Evolutionary conservation across 2,797 vertebrate genomes (phyloP), one percentile per base, ranked within the genome.

Genomic region (Myotis vivesi): DNA sequence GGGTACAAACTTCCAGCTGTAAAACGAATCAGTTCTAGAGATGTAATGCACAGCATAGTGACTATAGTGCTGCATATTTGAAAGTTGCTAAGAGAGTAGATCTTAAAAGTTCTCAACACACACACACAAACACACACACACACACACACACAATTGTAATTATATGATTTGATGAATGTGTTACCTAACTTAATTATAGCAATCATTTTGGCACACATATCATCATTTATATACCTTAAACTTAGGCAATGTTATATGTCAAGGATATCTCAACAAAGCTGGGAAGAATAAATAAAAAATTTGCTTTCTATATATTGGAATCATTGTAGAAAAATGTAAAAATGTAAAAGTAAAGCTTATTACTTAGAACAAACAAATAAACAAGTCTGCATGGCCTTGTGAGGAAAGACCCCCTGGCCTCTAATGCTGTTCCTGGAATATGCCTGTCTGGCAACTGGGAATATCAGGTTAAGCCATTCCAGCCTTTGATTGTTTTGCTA

Each of bases 281-380:
- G 80, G 20, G 9, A 44, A 23, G 30, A 83, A 83, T 66, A 83
- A 23, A 64, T 82, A 82, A 13, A 82, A 1, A 64, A 8, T 22
- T 55, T 55, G 53, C n/a, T 66, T 76, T 57, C 12, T 49, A 9
- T n/a, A 51, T 12, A 66, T 28, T 16, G 36, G 66, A 25, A 49
- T 82, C 25, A 49, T 81, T 68, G n/a, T 68, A 81, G 16, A 57
- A 73, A 94, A 66, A 68, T 5, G 16, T 6, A 84, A 81, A 68
- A 87, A 28, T 38, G 9, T n/a, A 33, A 23, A 57, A 66, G 28
- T 66, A 87, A 91, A 80, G 66, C 46, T 64, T 81, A 38, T 30
- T 9, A 4, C 23, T 51, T 41, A 36, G 20, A 59, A 38, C 66
- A 80, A 44, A 73, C 20, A 64, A 53, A 49, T 9, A 16, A 73